Evolutionary conservation across 2,113 vertebrate genomes (phyloP).

Genomic region (Xenopus borealis): DNA sequence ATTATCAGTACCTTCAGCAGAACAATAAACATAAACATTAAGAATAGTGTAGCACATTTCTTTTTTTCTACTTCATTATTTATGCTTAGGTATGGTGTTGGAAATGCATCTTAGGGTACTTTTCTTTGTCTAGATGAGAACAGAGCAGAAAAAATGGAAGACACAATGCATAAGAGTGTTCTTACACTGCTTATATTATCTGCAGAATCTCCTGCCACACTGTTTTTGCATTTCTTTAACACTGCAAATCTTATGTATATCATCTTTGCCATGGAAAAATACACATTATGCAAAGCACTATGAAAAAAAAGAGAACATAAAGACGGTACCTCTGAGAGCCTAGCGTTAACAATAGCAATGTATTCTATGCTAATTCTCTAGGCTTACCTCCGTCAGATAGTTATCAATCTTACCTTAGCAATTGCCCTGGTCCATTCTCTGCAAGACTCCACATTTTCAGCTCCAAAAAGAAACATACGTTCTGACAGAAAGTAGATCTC

Average conservation of each 20-base stretch:
- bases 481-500: conserved; percentile 88
- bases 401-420: conserved; percentile 76
- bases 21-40: no score
- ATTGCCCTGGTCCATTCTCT: conserved; percentile 87
- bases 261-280: conserved; percentile 46
- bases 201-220: no score
- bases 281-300: background rate
- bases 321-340: conserved; percentile 39
- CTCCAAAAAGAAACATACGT: conserved; percentile 80
- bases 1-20: no score
- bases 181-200: no score
- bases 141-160: no score
- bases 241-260: conserved; percentile 17
- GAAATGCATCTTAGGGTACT: no score
- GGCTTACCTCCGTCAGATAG: conserved; percentile 48
- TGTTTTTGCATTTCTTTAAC: no score
- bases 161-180: no score
- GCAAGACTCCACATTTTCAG: conserved; percentile 78
- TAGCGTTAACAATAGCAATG: conserved; percentile 39
- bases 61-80: no score
- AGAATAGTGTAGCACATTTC: no score
- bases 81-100: no score
- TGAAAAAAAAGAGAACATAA: background rate
- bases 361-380: conserved; percentile 42
- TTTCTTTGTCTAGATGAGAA: no score